Conservation (phyloP, 2,888 invertebrate species). For the Spilosoma lubricipeda region DNA sequence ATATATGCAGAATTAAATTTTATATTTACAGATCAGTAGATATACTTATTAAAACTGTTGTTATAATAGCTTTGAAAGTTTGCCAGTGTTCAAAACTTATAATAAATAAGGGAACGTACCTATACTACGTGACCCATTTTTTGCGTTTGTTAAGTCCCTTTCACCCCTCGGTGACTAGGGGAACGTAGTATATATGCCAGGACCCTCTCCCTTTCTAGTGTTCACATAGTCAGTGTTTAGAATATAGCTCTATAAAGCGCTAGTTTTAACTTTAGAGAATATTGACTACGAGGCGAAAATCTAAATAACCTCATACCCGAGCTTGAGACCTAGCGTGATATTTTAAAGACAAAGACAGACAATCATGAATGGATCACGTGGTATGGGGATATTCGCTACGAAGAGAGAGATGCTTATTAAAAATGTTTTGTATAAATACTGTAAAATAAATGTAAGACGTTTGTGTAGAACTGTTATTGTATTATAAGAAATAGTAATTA, state of each 20-base stretch:
- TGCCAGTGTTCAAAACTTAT: slow-evolving; percentile 19
- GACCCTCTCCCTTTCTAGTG: not conserved
- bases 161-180: not conserved
- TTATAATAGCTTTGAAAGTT: slow-evolving; percentile 4
- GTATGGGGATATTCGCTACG: not conserved
- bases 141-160: too few relatives aligned
- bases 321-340: not conserved
- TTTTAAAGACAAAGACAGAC: too few relatives aligned
- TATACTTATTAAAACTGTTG: not conserved
- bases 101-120: not conserved
- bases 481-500: slow-evolving; percentile 17
- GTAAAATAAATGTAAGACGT: slow-evolving; percentile 50
- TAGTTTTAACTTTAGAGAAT: too few relatives aligned
- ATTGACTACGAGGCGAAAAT: not conserved
- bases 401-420: slow-evolving; percentile 41
- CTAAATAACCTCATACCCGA: not conserved
- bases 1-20: not conserved
- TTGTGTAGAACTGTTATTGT: slow-evolving; percentile 42
- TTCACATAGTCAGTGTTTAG: not conserved
- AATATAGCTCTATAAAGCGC: not conserved
- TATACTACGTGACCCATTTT: not conserved
- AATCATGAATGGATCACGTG: too few relatives aligned
- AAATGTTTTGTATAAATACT: slow-evolving; percentile 36
- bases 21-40: not conserved
- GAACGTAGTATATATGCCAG: not conserved